A percentile compares a stretch with the other conserved stretches of the same genome.
Evolutionary conservation across 1,140 invertebrate species (phyloP).

Genomic region (Dreissena rostriformis): DNA sequence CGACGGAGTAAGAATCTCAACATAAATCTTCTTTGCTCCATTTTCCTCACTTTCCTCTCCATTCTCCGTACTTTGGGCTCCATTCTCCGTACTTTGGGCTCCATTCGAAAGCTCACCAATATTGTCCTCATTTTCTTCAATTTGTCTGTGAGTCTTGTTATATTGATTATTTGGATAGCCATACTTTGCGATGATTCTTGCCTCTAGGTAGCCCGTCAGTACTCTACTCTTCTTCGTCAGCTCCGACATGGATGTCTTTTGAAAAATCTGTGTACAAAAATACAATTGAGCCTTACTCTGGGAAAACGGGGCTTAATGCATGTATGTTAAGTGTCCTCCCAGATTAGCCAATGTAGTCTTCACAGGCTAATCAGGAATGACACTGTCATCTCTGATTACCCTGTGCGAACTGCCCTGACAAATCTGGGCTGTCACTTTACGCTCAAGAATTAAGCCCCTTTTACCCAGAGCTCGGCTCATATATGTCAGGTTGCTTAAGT

Average conservation of each 20-base stretch:
- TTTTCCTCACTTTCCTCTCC: conserved; percentile 31
- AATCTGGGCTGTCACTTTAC: too few relatives aligned
- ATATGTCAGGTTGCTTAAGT: too few relatives aligned
- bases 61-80: not conserved
- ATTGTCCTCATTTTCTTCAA: not conserved
- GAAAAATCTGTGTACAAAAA: conserved; percentile 81
- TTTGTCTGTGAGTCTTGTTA: not conserved
- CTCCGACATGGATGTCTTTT: conserved; percentile 82
- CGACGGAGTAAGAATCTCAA: conserved; percentile 83
- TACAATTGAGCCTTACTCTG: not conserved
- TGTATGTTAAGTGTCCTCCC: too few relatives aligned
- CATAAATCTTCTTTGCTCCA: conserved; percentile 59
- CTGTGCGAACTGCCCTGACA: too few relatives aligned
- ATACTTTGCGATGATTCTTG: conserved; percentile 76
- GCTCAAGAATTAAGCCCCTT: too few relatives aligned
- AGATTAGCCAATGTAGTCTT: too few relatives aligned
- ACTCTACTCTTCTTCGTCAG: conserved; percentile 82
- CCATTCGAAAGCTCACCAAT: not conserved
- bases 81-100: not conserved
- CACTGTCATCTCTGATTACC: too few relatives aligned
- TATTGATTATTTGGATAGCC: conserved; percentile 13
- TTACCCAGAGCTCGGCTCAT: too few relatives aligned
- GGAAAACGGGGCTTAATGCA: too few relatives aligned
- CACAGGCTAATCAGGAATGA: too few relatives aligned
- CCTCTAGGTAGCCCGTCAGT: conserved; percentile 85